phyloP scores from a whole-genome alignment of 2,888 invertebrate genomes.

The Athrips mouffetella region DNA sequence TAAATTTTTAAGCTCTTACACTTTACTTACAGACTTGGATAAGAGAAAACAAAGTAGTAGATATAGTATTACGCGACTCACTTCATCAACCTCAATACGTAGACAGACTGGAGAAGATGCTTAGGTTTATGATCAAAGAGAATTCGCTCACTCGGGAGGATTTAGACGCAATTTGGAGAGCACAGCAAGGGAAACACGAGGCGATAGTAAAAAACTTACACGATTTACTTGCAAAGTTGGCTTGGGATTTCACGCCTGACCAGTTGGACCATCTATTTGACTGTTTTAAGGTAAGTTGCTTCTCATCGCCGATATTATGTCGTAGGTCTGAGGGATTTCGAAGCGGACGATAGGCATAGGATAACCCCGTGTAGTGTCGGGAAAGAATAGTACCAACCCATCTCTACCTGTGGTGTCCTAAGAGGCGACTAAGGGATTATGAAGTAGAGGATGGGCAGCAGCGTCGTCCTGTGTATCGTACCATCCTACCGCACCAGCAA shows the following conservation, averaged over 20 bases:
- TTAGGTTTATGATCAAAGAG: conserved; percentile 97
- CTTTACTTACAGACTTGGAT: conserved; percentile 88
- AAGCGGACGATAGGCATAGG: too few species aligned
- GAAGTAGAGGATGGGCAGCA: too few species aligned
- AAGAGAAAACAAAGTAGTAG: conserved; percentile 95
- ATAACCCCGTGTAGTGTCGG: too few species aligned
- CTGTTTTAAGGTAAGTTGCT: conserved; percentile 93
- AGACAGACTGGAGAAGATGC: conserved; percentile 97
- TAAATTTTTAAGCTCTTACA: not conserved
- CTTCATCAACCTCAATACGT: conserved; percentile 99
- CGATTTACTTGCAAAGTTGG: conserved; percentile 95
- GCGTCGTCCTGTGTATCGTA: too few species aligned
- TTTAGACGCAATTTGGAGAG: conserved; percentile 97
- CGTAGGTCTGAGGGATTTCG: too few species aligned
- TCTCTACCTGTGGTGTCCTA: too few species aligned
- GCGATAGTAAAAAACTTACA: conserved; percentile 99
- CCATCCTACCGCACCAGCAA: too few species aligned
- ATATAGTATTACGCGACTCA: conserved; percentile 96
- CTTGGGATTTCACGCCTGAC: conserved; percentile 98
- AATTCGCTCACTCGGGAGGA: conserved; percentile 92
- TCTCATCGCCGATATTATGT: too few species aligned
- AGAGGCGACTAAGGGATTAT: too few species aligned
- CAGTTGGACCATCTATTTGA: conserved; percentile 98
- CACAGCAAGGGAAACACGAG: conserved; percentile 98
- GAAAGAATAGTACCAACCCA: too few species aligned